phyloP scores from a whole-genome alignment of 2,797 vertebrate species.

The Coranthus polyacanthus region DNA sequence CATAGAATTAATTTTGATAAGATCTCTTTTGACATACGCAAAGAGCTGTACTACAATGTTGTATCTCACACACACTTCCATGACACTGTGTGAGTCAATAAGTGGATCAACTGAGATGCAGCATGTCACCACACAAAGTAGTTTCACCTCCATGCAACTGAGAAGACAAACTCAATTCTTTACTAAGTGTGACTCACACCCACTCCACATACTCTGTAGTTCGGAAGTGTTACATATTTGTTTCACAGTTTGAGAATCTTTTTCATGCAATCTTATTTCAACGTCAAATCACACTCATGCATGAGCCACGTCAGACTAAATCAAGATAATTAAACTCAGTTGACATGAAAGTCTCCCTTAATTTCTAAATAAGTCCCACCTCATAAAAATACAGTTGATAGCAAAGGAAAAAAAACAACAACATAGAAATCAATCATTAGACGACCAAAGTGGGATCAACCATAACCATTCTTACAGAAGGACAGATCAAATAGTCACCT shows the following conservation, averaged over 20 bases:
- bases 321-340: not conserved
- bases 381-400: slow-evolving; percentile 16
- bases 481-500: slow-evolving; percentile 1
- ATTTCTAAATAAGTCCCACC: not conserved
- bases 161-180: slow-evolving; percentile 23
- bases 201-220: not conserved
- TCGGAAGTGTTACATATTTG: slow-evolving; percentile 1
- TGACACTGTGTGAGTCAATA: slow-evolving; percentile 17
- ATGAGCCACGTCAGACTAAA: too few species aligned
- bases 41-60: slow-evolving; percentile 13
- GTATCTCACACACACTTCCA: slow-evolving; percentile 11
- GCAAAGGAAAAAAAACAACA: not conserved
- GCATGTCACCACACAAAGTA: slow-evolving; percentile 10
- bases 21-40: not conserved
- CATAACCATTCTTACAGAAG: not conserved
- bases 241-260: not conserved
- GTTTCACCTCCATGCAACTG: slow-evolving; percentile 29
- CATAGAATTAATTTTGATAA: slow-evolving; percentile 25
- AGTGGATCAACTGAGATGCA: slow-evolving; percentile 19
- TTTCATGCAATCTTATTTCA: not conserved
- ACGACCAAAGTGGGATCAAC: not conserved
- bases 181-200: not conserved
- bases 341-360: not conserved
- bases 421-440: not conserved
- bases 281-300: slow-evolving; percentile 1